These are phyloP conservation scores for Hylyphantes graminicola DNA, from an alignment of 1,140 invertebrate genomes.

Conservation along the genomic window DNA sequence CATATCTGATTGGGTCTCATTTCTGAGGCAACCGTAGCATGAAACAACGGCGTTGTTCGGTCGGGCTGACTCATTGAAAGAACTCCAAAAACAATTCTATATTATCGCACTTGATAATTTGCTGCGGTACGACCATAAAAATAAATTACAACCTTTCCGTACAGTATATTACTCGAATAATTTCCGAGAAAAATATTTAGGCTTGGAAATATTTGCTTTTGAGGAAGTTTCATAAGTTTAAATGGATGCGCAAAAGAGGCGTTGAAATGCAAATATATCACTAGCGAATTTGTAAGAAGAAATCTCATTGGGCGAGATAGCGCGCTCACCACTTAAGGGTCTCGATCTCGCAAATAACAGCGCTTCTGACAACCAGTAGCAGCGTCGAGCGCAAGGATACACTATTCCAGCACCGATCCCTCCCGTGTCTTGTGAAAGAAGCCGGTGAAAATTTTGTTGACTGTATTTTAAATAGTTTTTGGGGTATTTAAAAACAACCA, in stretches of 20 bases:
- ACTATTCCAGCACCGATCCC: slow-evolving; percentile 44
- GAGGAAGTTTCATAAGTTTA: slow-evolving; percentile 32
- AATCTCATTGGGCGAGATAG: slow-evolving; percentile 49
- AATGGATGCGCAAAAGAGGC: slow-evolving; percentile 42
- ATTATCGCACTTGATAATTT: slow-evolving; percentile 26
- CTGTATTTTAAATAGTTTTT: slow-evolving; percentile 56
- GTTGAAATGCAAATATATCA: slow-evolving; percentile 53
- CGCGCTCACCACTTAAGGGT: slow-evolving; percentile 40
- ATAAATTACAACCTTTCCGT: background rate
- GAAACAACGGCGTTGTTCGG: slow-evolving; percentile 58
- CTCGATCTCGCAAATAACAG: slow-evolving; percentile 54
- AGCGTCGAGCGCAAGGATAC: slow-evolving; percentile 44
- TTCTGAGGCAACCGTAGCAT: slow-evolving; percentile 58
- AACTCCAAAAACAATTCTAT: slow-evolving; percentile 14
- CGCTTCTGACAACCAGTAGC: slow-evolving; percentile 30
- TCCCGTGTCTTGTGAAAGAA: slow-evolving; percentile 58
- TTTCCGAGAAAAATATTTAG: background rate
- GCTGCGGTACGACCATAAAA: slow-evolving; percentile 15
- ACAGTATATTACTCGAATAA: background rate
- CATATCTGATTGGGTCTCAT: slow-evolving; percentile 59
- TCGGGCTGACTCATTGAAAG: slow-evolving; percentile 51
- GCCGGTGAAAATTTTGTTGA: slow-evolving; percentile 55
- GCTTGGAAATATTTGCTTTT: slow-evolving; percentile 13
- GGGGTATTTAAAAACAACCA: slow-evolving; percentile 57
- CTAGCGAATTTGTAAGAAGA: slow-evolving; percentile 35